Conservation (phyloP, 2,113 vertebrate species). For the Mystacornis crossleyi region DNA sequence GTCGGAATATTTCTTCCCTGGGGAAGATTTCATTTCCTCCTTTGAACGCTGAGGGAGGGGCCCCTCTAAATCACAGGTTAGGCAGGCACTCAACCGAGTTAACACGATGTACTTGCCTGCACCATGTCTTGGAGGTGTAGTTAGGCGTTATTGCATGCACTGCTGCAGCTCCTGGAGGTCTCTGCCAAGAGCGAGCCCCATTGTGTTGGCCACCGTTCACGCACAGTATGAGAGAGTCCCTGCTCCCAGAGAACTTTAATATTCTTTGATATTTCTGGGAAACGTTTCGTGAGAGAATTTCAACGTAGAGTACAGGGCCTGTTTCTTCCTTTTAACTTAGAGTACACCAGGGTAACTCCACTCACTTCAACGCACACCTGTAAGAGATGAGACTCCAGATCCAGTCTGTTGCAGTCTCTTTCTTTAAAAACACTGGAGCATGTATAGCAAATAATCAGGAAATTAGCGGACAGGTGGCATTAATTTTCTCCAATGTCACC, state of each 20-base stretch:
- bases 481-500: constrained; percentile 38
- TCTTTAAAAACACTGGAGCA: neutral
- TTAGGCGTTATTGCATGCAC: constrained; percentile 54
- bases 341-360: neutral
- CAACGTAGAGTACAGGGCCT: neutral
- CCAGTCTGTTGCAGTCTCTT: neutral
- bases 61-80: constrained; percentile 62
- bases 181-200: constrained; percentile 55
- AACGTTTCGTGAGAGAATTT: neutral
- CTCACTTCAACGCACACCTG: neutral
- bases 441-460: constrained; percentile 12
- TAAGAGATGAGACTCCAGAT: neutral
- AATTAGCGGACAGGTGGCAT: constrained; percentile 40
- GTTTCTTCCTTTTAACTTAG: constrained; percentile 7
- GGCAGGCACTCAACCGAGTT: constrained; percentile 15
- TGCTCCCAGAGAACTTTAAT: constrained; percentile 39
- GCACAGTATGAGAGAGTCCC: constrained; percentile 49
- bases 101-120: constrained; percentile 44
- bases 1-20: constrained; percentile 40
- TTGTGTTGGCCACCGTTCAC: constrained; percentile 41
- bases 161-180: constrained; percentile 29
- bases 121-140: constrained; percentile 51
- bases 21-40: constrained; percentile 60
- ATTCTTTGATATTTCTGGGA: constrained; percentile 68
- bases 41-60: constrained; percentile 49